These are phyloP conservation scores for Sternarchorhynchus goeldii DNA, from an alignment of 2,797 vertebrate genomes.

Conservation along the genomic window DNA sequence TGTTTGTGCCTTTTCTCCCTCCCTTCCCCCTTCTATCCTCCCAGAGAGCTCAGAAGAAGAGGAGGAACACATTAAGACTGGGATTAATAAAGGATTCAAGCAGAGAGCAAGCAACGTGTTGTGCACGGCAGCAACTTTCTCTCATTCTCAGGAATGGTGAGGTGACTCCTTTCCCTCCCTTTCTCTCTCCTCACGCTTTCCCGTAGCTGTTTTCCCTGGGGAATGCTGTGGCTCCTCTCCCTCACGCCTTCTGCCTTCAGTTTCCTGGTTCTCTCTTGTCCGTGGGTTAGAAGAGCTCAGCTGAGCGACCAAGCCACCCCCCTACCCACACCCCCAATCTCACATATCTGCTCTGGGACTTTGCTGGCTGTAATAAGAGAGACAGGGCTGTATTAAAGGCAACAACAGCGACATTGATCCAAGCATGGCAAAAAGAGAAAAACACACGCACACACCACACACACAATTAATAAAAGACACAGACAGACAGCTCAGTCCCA, in stretches of 20 bases:
- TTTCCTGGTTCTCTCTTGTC: too few species aligned
- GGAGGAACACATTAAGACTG: slow-evolving; percentile 59
- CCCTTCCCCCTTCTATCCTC: slow-evolving; percentile 19
- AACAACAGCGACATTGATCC: not conserved
- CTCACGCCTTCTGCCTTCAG: too few species aligned
- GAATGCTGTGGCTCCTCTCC: too few species aligned
- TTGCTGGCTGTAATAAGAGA: not conserved
- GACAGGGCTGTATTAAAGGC: not conserved
- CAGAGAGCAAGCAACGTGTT: not conserved
- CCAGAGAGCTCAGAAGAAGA: slow-evolving; percentile 28
- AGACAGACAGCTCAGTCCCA: too few species aligned
- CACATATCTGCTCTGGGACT: not conserved
- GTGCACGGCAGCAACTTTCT: slow-evolving; percentile 2
- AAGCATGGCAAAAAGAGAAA: not conserved
- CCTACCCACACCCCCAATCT: too few species aligned
- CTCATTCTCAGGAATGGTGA: not conserved
- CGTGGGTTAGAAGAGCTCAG: too few species aligned
- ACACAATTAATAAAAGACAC: too few species aligned
- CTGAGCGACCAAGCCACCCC: too few species aligned
- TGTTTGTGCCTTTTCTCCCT: slow-evolving; percentile 38
- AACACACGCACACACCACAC: not conserved
- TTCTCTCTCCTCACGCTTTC: too few species aligned
- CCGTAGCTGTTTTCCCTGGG: too few species aligned
- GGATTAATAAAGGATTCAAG: slow-evolving; percentile 59
- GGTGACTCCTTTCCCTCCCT: too few species aligned